These are phyloP conservation scores for Psittacula cyanocephala DNA, from an alignment of 2,113 vertebrate species.

Conservation along the genomic window DNA sequence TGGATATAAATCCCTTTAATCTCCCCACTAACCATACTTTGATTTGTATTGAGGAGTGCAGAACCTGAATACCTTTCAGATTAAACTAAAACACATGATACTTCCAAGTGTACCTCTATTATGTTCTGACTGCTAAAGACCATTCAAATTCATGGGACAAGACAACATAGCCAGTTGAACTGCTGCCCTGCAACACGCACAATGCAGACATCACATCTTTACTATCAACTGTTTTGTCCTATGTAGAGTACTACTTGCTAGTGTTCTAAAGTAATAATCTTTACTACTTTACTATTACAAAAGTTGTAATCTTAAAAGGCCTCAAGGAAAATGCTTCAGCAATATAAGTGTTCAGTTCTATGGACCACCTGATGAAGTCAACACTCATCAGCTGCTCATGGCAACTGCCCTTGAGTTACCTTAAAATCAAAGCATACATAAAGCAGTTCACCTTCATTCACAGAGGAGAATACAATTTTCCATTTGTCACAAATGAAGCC, in stretches of 20 bases:
- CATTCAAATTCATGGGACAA: not conserved
- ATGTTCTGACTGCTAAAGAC: not conserved
- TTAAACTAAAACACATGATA: not conserved
- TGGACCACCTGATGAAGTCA: not conserved
- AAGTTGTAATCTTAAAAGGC: not conserved
- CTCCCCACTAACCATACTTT: not conserved
- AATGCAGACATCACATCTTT: not conserved
- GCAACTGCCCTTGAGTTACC: not conserved
- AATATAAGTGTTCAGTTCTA: not conserved
- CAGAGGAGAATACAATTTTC: not conserved
- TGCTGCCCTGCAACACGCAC: not conserved
- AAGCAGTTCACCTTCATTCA: not conserved
- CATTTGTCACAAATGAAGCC: not conserved
- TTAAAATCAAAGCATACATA: not conserved
- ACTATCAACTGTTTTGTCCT: not conserved
- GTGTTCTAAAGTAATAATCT: not conserved
- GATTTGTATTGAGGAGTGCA: not conserved
- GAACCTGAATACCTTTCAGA: not conserved
- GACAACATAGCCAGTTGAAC: not conserved
- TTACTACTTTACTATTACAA: not conserved
- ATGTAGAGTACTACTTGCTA: not conserved
- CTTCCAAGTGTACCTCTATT: not conserved
- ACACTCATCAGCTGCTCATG: not conserved
- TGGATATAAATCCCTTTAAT: not conserved
- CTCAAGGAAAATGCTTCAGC: not conserved